phyloP scores from a whole-genome alignment of 1,140 invertebrate genomes.

The Alviniconcha marisindica region DNA sequence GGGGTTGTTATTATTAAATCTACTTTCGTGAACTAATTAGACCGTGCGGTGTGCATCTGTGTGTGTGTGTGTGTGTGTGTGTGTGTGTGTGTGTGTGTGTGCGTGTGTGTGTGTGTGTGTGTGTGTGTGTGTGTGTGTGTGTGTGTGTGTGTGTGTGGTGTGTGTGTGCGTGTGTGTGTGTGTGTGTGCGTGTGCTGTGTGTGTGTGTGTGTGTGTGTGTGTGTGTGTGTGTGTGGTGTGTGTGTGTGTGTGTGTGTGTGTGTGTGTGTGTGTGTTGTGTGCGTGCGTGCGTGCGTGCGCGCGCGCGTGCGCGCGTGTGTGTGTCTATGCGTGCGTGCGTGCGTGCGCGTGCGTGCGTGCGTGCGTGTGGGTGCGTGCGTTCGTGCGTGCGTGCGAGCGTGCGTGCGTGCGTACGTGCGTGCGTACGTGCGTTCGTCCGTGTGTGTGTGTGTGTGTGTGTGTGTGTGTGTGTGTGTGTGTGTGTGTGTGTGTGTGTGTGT shows the following conservation, averaged over 20 bases:
- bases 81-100: too few species aligned
- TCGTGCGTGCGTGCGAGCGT: neutral
- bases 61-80: too few species aligned
- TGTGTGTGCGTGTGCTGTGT: too few species aligned
- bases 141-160: neutral
- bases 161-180: neutral
- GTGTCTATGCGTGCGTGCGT: neutral
- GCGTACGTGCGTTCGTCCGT: conserved; percentile 13
- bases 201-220: neutral
- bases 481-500: conserved; percentile 7
- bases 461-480: neutral
- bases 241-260: too few species aligned
- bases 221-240: too few species aligned
- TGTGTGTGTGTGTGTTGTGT: too few species aligned
- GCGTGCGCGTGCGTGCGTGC: conserved; percentile 1
- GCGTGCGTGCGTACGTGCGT: neutral
- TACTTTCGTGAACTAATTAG: too few species aligned
- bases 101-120: neutral
- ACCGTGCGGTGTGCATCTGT: too few species aligned
- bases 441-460: conserved; percentile 11
- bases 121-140: neutral
- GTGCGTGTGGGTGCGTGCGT: neutral
- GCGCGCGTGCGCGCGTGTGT: neutral
- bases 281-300: neutral
- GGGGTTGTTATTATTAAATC: too few species aligned